Percentiles rank a stretch among this genome's conserved stretches.
Conservation (phyloP, 2,888 invertebrate genomes). For the Pollenia amentaria region DNA sequence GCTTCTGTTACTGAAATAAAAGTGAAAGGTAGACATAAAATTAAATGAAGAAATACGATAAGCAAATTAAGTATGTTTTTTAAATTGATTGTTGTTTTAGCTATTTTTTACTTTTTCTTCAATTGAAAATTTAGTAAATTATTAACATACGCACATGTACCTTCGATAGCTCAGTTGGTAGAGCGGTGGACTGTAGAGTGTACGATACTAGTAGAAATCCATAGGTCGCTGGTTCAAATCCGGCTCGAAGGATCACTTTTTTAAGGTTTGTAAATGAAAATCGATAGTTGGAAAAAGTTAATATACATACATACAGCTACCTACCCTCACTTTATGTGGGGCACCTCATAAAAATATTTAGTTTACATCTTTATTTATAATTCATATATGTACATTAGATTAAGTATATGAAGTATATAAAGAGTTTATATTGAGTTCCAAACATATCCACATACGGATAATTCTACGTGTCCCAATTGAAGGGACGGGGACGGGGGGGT, state of each 20-base stretch:
- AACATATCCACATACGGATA: no score
- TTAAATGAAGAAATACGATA: not conserved
- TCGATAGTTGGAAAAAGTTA: no score
- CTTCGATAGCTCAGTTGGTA: conserved; percentile 80
- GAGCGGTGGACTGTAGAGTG: conserved; percentile 82
- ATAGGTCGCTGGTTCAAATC: conserved; percentile 83
- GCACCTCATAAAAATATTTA: no score
- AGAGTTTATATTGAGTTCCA: no score
- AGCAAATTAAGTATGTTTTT: not conserved
- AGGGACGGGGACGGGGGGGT: no score
- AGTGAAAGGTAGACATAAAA: conserved; percentile 21
- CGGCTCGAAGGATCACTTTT: conserved; percentile 80
- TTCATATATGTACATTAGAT: no score
- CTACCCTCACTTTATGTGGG: no score
- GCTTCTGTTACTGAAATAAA: not conserved
- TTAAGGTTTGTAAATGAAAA: no score
- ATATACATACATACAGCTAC: no score
- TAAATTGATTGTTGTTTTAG: not conserved
- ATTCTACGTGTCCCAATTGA: no score
- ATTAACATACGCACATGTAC: not conserved
- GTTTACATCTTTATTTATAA: no score
- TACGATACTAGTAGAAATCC: conserved; percentile 74
- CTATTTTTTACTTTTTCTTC: not conserved
- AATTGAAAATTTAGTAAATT: not conserved
- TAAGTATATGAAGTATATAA: no score